Conservation (phyloP, 2,113 vertebrate species). For the Oncorhynchus tshawytscha region DNA sequence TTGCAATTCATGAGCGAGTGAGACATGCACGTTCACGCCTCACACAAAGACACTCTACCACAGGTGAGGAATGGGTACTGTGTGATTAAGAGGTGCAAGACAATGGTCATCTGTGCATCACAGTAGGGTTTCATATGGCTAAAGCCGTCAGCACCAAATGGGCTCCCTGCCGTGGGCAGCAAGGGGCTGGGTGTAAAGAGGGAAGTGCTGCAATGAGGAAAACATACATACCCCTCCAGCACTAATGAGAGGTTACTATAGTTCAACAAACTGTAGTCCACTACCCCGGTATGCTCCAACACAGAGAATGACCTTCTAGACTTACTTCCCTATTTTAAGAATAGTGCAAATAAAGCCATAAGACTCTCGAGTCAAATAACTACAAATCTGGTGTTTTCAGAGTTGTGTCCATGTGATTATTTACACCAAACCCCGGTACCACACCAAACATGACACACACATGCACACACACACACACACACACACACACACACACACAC, state of each 20-base stretch:
- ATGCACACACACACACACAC: too few relatives aligned
- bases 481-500: too few relatives aligned
- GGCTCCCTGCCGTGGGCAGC: conserved; percentile 21
- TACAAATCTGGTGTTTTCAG: background rate
- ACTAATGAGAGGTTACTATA: conserved; percentile 29
- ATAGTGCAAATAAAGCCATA: conserved; percentile 1
- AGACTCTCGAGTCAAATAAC: background rate
- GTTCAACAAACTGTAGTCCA: conserved; percentile 20
- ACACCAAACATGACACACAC: too few relatives aligned
- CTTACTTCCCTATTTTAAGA: conserved; percentile 34
- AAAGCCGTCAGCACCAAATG: conserved; percentile 20
- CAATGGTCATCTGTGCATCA: conserved; percentile 30
- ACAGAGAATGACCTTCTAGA: background rate
- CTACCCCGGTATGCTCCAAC: conserved; percentile 8
- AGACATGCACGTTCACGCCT: conserved; percentile 53
- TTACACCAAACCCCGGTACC: background rate
- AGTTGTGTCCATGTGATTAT: background rate
- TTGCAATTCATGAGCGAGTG: conserved; percentile 51
- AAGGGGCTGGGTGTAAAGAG: conserved; percentile 39
- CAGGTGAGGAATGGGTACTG: conserved; percentile 11
- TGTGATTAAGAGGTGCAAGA: conserved; percentile 23
- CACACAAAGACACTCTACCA: conserved; percentile 35
- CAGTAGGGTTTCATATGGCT: background rate
- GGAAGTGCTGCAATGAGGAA: background rate
- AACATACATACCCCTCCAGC: conserved; percentile 12